Conservation (phyloP, 2,888 invertebrate genomes). For the Zootermopsis nevadensis region DNA sequence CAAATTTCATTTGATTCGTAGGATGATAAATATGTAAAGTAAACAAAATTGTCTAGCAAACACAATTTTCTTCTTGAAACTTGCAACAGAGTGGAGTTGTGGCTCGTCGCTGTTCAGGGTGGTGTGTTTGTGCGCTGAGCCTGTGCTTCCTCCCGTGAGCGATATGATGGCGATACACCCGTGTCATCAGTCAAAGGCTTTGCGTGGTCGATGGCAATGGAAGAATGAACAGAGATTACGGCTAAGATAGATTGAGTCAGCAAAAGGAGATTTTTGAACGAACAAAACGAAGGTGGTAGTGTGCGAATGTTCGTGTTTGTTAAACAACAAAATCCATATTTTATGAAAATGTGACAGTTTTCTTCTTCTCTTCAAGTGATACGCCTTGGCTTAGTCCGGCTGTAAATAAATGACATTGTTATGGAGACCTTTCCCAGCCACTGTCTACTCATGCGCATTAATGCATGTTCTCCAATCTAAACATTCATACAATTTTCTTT, state of each 20-base stretch:
- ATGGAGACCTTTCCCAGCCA: too few relatives aligned
- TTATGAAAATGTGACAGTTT: too few relatives aligned
- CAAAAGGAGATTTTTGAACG: not conserved
- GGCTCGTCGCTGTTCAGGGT: not conserved
- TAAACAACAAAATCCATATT: not conserved
- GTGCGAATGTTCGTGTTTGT: not conserved
- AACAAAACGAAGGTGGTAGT: not conserved
- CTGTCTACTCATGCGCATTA: too few relatives aligned
- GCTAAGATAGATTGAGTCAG: constrained; percentile 4
- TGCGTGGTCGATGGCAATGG: not conserved
- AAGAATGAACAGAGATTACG: constrained; percentile 13
- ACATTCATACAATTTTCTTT: too few relatives aligned
- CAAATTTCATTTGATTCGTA: too few relatives aligned
- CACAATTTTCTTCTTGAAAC: not conserved
- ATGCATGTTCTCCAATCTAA: too few relatives aligned
- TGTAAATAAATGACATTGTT: too few relatives aligned
- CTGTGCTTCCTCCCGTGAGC: not conserved
- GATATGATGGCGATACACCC: not conserved
- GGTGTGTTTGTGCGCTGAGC: not conserved
- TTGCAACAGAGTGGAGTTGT: not conserved
- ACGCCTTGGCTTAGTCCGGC: too few relatives aligned
- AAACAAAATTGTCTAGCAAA: not conserved
- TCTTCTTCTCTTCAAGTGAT: too few relatives aligned
- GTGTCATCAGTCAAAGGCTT: not conserved
- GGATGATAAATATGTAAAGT: too few relatives aligned